Base-by-base conservation (phyloP, 2,797 vertebrate species). In the Pelochelys cantorii region DNA sequence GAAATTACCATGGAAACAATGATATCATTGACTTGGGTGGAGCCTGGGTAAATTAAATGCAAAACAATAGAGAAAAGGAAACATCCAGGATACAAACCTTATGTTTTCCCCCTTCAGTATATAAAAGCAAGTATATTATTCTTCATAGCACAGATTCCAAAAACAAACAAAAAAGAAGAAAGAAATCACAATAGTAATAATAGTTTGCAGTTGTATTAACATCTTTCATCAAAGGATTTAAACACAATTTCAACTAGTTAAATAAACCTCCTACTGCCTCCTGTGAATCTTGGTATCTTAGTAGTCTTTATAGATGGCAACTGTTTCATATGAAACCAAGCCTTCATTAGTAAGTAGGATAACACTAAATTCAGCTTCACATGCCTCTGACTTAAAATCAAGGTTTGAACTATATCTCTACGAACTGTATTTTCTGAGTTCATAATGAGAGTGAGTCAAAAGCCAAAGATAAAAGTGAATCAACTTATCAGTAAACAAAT, bases 401-500 rank as follows among this genome's bases (percentile, higher is more conserved):
- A 8, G 53, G 75, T 42, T n/a, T 87, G 42, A 93, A 88, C 22
- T 31, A 27, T 37, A 81, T 71, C 92, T 83, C 77, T 59, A 3
- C 18, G 71, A 22, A 79, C 1, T 59, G 15, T 4, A 27, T 81
- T 48, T 55, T 71, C 62, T 87, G 53, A 90, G 62, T 37, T 87
- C 62, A 87, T 87, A 74, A 91, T 5, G 4, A 78, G 18, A 86
- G 3, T 22, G 17, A 3, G 27, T 85, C 31, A 93, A 88, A 95
- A 89, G 12, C 15, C 65, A 89, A 84, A 62, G 34, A 53, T 87
- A 77, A 88, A 95, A 88, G 37, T 57, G 81, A 94, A 77, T 79
- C 60, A 48, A 25, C 1, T 87, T 92, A 88, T 93, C 53, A 77
- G 53, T 82, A 84, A 88, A 93, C 62, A 68, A 68, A 68, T 95